Base-by-base conservation (phyloP, 2,888 invertebrate species). In the Ceramica pisi region DNA sequence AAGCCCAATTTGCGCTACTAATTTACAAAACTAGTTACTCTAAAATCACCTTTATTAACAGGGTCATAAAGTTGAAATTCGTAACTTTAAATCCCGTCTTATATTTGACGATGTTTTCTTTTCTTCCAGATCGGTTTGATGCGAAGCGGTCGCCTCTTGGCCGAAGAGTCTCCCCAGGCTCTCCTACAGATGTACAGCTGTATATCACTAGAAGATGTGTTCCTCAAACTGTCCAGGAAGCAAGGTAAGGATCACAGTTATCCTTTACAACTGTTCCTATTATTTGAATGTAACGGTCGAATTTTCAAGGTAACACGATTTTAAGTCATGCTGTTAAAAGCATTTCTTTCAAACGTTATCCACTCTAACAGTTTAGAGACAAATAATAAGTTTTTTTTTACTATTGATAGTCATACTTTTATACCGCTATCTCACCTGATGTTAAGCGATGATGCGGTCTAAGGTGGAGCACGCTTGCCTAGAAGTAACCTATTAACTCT, bases 71-170 rank as follows among this genome's bases (percentile, higher is more conserved):
- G 51, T 23, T 51, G 14, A 23, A 12, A 55, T 26, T 51, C 7
- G 1, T 23, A 23, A 51, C 1, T 16, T 51, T 7, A 6, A 23
- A 14, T 12, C 0, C n/a, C 6, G 8, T 21, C 0, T 3, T 44
- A 8, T 55, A 53, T 0, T 0, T 68, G 0, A 61, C 35, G 1
- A 56, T 61, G 46, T 23, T 1, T 10, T 10, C 9, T 59, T 41
- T 64, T 66, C 60, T 83, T 87, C 1, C 93, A 99, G 99, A 99
- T 99, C 91, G 99, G 99, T 75, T 95, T 99, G 84, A 99, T 99
- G 99, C 96, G 99, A 80, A 98, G 98, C 90, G 99, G 99, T 0
- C 97, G 98, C 67, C 96, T 99, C 62, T 94, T 99, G 86, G 99
- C 99, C 1, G 99, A 99, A 95, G 98, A 99, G 92, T 98, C 95